Base-by-base conservation (phyloP, 2,113 vertebrate genomes). In the Urocolius indicus region DNA sequence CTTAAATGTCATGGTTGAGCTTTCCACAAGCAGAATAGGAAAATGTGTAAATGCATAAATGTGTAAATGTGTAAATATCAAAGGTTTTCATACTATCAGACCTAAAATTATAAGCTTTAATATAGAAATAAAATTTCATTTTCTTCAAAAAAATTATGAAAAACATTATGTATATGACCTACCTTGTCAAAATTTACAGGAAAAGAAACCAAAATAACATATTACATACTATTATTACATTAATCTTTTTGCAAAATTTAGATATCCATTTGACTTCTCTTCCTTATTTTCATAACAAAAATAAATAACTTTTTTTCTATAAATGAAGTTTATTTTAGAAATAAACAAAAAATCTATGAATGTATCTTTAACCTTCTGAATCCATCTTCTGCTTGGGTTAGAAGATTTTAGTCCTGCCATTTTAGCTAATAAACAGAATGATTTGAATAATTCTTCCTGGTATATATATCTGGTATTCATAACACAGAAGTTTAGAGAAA, bases 21-120 rank as follows among this genome's bases (percentile, higher is more conserved):
- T 59, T 71, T 75, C 9, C 52, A 84, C 13, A 81, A 72, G 20
- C 5, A 72, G 20, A 65, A 30, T 61, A 30, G n/a, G 49, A 87
- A 84, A 84, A 65, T 23, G 27, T 65, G n/a, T 21, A 84, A 90
- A 81, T 83, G n/a, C n/a, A n/a, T n/a, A n/a, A n/a, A n/a, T n/a
- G n/a, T n/a, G n/a, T n/a, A 84, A 84, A 65, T 23, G 27, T 65
- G n/a, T 21, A 84, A 90, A 81, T 83, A 76, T 11, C 54, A 66
- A 77, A 76, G 16, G 5, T 54, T 83, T 90, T 46, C 13, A 57
- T 8, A 76, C 26, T 90, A 68, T 84, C 15, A 76, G 29, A 30
- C 24, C 61, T 43, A 27, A 78, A 93, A 46, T 69, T 41, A 36
- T 24, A 3, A 72, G 5, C 24, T 58, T 45, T 36, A 51, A 76